Evolutionary conservation across 2,113 vertebrate genomes (phyloP).

Genomic region (Mormoops blainvillei): DNA sequence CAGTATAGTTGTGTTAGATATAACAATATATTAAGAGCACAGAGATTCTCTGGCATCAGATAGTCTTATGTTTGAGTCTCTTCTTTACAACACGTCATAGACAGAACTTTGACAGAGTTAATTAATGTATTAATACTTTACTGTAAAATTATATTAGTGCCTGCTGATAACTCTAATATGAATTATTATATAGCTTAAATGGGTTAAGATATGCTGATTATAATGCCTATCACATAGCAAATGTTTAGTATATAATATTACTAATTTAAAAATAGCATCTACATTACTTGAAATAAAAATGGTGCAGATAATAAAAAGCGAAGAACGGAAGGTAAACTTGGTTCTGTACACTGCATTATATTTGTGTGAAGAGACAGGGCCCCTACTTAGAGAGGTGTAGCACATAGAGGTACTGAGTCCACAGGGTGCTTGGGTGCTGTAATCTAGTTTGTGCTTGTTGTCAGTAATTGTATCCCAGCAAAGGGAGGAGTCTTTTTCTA

Average conservation of each 20-base stretch:
- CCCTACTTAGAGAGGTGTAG: neutral
- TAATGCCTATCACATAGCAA: neutral
- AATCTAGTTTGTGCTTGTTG: no score
- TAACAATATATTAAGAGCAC: neutral
- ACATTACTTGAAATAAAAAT: neutral
- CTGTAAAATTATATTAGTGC: neutral
- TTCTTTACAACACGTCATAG: neutral
- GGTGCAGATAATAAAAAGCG: neutral
- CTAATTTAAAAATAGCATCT: neutral
- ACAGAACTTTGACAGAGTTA: neutral
- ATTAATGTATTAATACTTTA: neutral
- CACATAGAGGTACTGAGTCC: rapidly evolving
- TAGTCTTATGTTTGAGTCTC: neutral
- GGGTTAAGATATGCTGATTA: neutral
- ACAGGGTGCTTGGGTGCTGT: rapidly evolving
- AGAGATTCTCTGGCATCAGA: neutral
- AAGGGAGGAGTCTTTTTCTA: neutral
- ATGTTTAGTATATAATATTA: neutral
- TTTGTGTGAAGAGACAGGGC: neutral
- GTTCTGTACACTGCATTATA: neutral
- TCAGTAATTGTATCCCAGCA: neutral
- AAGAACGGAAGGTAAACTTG: neutral
- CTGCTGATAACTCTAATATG: neutral
- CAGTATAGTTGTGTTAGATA: neutral
- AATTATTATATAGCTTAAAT: neutral